phyloP scores from a whole-genome alignment of 2,113 vertebrate species.

The Erythrolamprus reginae region DNA sequence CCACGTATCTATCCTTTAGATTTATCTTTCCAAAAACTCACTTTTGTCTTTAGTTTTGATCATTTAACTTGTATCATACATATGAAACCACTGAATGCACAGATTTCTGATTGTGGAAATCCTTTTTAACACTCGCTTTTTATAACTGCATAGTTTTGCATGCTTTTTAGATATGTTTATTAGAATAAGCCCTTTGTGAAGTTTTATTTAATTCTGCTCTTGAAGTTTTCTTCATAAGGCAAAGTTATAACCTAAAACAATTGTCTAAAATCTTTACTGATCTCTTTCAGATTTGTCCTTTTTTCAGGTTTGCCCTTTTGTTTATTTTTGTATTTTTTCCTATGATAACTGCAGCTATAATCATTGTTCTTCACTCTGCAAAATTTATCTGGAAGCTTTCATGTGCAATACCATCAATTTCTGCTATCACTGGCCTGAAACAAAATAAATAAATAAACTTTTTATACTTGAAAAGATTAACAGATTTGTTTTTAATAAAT shows the following conservation, averaged over 20 bases:
- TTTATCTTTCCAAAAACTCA: not conserved
- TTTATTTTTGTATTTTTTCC: not conserved
- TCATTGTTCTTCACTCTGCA: not conserved
- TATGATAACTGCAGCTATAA: not conserved
- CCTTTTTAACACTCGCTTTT: not conserved
- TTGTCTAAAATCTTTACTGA: not conserved
- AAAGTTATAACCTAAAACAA: not conserved
- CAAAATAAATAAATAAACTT: not conserved
- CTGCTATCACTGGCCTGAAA: not conserved
- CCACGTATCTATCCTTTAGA: not conserved
- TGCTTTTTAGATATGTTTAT: not conserved
- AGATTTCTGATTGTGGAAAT: not conserved
- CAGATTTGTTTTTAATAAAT: not conserved
- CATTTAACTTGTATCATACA: not conserved
- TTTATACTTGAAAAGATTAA: not conserved
- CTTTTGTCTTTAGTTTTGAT: not conserved
- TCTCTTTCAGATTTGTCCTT: not conserved
- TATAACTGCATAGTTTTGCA: not conserved
- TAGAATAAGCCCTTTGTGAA: not conserved
- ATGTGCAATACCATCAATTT: not conserved
- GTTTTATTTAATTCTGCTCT: not conserved
- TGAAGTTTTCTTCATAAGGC: not conserved
- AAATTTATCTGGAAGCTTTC: not conserved
- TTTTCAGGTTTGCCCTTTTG: not conserved
- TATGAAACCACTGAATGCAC: not conserved